Evolutionary conservation across 2,113 vertebrate species (phyloP).

Genomic region (Ammodytes dubius): DNA sequence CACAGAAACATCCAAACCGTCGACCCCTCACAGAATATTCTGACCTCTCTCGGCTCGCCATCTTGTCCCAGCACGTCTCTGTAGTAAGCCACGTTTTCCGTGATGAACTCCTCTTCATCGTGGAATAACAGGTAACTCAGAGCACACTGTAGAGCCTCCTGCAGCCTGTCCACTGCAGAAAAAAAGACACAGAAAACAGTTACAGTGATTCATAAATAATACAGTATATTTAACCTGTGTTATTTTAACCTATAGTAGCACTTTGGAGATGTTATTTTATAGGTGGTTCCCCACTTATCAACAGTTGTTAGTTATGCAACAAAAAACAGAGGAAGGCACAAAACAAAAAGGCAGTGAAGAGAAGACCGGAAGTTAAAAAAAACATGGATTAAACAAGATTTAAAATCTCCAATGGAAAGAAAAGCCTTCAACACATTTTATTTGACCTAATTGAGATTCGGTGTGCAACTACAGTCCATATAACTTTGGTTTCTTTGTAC

Average conservation of each 20-base stretch:
- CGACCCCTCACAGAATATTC: not conserved
- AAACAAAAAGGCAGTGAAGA: not conserved
- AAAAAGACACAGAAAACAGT: slow-evolving; percentile 26
- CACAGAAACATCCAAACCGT: not conserved
- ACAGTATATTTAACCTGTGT: not conserved
- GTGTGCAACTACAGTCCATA: no score
- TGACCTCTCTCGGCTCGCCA: slow-evolving; percentile 78
- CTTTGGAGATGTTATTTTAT: not conserved
- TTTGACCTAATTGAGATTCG: no score
- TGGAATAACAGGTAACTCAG: slow-evolving; percentile 93
- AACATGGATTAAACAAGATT: no score
- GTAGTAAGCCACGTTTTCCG: slow-evolving; percentile 90
- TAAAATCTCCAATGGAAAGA: no score
- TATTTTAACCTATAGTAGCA: fast-evolving
- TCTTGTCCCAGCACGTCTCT: slow-evolving; percentile 84
- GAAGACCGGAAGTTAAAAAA: not conserved
- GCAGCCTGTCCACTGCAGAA: slow-evolving; percentile 83
- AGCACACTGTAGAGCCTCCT: slow-evolving; percentile 90
- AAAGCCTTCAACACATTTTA: no score
- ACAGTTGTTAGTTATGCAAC: not conserved
- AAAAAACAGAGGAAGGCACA: not conserved
- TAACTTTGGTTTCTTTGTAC: no score
- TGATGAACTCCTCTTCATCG: slow-evolving; percentile 89
- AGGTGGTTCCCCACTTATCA: not conserved
- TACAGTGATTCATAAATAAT: not conserved